Conservation (phyloP, 2,797 vertebrate species). For the Coreius guichenoti region DNA sequence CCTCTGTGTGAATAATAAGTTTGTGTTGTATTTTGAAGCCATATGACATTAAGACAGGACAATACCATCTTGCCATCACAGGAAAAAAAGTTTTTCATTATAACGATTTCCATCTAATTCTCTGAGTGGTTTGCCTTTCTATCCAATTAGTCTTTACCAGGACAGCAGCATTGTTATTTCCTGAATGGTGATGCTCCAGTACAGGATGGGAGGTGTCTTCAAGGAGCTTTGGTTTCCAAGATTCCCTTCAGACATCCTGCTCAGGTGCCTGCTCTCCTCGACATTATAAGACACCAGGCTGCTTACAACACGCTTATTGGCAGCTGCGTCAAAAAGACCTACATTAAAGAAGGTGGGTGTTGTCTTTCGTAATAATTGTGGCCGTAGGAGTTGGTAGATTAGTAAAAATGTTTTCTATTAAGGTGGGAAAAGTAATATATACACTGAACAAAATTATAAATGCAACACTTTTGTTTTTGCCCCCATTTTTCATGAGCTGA, state of each 20-base stretch:
- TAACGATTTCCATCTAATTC: neutral
- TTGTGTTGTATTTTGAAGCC: neutral
- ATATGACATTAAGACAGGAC: neutral
- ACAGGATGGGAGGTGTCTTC: conserved; percentile 90
- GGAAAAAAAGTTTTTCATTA: neutral
- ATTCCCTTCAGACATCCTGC: conserved; percentile 96
- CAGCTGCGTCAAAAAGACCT: conserved; percentile 94
- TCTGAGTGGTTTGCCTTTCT: neutral
- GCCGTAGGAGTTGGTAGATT: neutral
- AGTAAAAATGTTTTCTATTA: neutral
- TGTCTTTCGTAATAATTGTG: neutral
- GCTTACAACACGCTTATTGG: conserved; percentile 94
- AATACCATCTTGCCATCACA: neutral
- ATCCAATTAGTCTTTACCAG: conserved; percentile 87
- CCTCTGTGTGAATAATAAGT: neutral
- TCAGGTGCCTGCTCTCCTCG: conserved; percentile 91
- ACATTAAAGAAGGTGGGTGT: conserved; percentile 89
- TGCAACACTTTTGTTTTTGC: no score
- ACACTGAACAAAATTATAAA: no score
- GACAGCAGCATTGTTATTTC: conserved; percentile 98
- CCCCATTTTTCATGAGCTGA: no score
- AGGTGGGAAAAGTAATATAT: neutral
- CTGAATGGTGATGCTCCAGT: conserved; percentile 95
- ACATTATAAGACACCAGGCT: conserved; percentile 92
- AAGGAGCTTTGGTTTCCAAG: conserved; percentile 91